Percentiles rank a stretch among this genome's conserved stretches.
These are phyloP conservation scores for Syngnathus rostellatus DNA, from an alignment of 2,797 vertebrate species.

Conservation along the genomic window DNA sequence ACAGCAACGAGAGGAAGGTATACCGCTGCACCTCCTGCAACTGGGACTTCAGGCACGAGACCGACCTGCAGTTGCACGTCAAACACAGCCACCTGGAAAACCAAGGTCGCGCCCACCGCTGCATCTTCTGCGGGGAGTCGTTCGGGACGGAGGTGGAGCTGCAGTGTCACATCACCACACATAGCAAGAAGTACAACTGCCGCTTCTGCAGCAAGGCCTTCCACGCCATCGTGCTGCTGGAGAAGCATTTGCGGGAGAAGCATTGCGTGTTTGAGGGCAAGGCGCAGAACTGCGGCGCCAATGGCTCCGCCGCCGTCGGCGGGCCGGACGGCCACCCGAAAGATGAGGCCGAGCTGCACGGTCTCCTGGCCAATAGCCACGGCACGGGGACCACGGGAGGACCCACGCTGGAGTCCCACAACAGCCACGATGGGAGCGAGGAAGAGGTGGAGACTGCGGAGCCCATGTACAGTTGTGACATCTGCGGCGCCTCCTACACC, in stretches of 20 bases:
- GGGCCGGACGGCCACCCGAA: conserved; percentile 79
- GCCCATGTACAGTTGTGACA: conserved; percentile 93
- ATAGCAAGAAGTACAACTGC: conserved; percentile 98
- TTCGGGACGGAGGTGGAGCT: conserved; percentile 97
- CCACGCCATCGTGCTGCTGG: conserved; percentile 89
- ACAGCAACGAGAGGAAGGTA: conserved; percentile 96
- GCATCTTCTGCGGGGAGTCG: conserved; percentile 95
- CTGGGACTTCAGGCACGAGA: conserved; percentile 96
- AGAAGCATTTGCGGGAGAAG: conserved; percentile 93
- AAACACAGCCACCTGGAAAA: conserved; percentile 96
- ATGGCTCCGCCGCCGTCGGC: conserved; percentile 75
- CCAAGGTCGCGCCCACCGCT: conserved; percentile 89
- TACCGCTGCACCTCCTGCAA: conserved; percentile 96
- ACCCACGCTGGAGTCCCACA: conserved; percentile 75
- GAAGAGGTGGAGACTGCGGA: conserved; percentile 91
- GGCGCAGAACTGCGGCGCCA: conserved; percentile 84
- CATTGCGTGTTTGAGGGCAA: conserved; percentile 96
- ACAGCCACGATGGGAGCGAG: conserved; percentile 90
- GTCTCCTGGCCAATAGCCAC: conserved; percentile 86
- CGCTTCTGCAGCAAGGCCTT: conserved; percentile 98
- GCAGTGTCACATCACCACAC: conserved; percentile 97
- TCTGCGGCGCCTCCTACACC: conserved; percentile 97
- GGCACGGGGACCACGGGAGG: conserved; percentile 45
- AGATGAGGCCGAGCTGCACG: conserved; percentile 87
- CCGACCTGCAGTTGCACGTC: conserved; percentile 91